These are phyloP conservation scores for Cataglyphis livida DNA, from an alignment of 2,888 invertebrate genomes.

Conservation along the genomic window DNA sequence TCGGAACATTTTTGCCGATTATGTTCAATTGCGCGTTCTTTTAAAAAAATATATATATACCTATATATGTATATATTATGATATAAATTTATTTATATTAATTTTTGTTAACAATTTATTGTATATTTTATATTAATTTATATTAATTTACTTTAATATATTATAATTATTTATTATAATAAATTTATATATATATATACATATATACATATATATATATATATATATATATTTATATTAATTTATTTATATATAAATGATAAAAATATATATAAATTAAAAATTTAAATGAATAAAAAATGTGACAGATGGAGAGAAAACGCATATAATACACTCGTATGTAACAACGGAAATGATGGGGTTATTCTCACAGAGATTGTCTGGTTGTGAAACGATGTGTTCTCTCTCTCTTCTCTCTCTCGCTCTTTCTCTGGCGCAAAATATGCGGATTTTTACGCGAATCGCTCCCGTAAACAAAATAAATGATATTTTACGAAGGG, in stretches of 20 bases:
- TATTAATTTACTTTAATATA: not conserved
- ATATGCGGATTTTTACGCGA: conserved; percentile 42
- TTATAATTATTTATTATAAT: not conserved
- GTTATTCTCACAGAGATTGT: conserved; percentile 12
- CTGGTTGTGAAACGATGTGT: not conserved
- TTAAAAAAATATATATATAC: too few relatives aligned
- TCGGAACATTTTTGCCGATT: conserved; percentile 16
- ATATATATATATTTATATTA: too few relatives aligned
- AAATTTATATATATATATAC: too few relatives aligned
- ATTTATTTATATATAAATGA: too few relatives aligned
- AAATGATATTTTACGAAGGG: conserved; percentile 28
- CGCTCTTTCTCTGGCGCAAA: not conserved
- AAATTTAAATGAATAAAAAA: conserved; percentile 5
- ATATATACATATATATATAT: too few relatives aligned
- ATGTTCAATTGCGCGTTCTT: not conserved
- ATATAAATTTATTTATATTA: too few relatives aligned
- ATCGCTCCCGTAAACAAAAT: conserved; percentile 20
- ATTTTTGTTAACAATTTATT: too few relatives aligned
- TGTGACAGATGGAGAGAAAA: not conserved
- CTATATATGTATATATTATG: too few relatives aligned
- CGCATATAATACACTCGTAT: not conserved
- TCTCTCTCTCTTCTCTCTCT: not conserved
- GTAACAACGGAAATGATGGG: conserved; percentile 28
- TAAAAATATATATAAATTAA: too few relatives aligned
- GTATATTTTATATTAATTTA: too few relatives aligned